Evolutionary conservation across 1,140 invertebrate genomes (phyloP), one percentile per base, ranked within the genome.

Genomic region (Leptinotarsa undecemlineata): DNA sequence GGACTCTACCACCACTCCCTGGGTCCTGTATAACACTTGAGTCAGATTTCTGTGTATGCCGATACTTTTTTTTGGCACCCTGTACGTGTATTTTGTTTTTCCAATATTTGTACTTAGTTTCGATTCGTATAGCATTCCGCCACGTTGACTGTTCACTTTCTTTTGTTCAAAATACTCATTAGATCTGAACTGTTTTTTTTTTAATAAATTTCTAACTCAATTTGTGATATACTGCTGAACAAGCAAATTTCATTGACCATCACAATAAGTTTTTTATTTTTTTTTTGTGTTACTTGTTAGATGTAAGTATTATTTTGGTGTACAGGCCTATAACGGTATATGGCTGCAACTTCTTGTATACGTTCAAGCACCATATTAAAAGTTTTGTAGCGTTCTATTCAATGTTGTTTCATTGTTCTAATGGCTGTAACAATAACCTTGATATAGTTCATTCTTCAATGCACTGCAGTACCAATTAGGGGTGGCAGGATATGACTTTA

Each of bases 341-440:
- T 20, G 64, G 71, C 71, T 72, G 67, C 75, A 68, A 68, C 67
- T 73, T 48, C 66, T 76, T 76, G 75, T 76, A 76, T 76, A 76
- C 75, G 74, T 76, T 76, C 64, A 66, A 76, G 75, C 75, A 70
- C 66, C 74, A 61, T 64, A 75, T 69, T 75, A 76, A 69, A 76
- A 76, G 47, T 76, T 76, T 76, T 76, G 75, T 76, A 76, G 75
- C 69, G 75, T 76, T 76, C 70, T 68, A 76, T 19, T 21, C 33
- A 21, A 17, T 20, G 66, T 23, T 57, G 60, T 73, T 73, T 73
- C 48, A 73, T 73, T 73, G 33, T 11, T 42, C 33, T 2, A 33
- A 33, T 26, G 26, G 26, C 26, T 26, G 1, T 26, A 26, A 1
- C 26, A 5, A 0, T 26, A 26, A 26, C 26, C 26, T 33, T 6